A percentile compares a stretch with the other conserved stretches of the same genome.
phyloP scores from a whole-genome alignment of 1,140 invertebrate species.

The Phocides pigmalion region DNA sequence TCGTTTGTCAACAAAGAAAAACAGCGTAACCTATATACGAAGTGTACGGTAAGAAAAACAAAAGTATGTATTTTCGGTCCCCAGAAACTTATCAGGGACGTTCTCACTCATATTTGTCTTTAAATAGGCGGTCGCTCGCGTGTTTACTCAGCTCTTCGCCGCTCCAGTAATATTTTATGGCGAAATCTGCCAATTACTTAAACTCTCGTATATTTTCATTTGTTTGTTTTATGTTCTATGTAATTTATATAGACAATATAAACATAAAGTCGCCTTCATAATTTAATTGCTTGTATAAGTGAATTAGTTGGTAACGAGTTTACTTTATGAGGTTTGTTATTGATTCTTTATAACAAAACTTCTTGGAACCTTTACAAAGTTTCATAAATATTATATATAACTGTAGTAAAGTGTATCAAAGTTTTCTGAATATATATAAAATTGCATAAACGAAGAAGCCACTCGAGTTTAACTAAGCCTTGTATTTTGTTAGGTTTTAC shows the following conservation, averaged over 20 bases:
- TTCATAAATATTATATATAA: too few species aligned
- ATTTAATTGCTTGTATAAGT: background rate
- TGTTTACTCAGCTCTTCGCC: constrained; percentile 2
- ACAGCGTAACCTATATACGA: constrained; percentile 12
- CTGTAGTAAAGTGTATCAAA: too few species aligned
- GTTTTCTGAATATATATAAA: too few species aligned
- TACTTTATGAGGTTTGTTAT: too few species aligned
- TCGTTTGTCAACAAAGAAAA: constrained; percentile 26
- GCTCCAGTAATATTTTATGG: constrained; percentile 25
- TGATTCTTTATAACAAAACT: too few species aligned
- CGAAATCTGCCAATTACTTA: constrained; percentile 21
- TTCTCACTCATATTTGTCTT: constrained; percentile 25
- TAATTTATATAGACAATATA: background rate
- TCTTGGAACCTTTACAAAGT: too few species aligned
- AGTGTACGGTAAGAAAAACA: constrained; percentile 8
- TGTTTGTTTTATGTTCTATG: background rate
- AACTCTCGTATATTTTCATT: background rate
- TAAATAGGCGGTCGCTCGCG: constrained; percentile 6
- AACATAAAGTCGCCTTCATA: background rate
- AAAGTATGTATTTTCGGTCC: constrained; percentile 25
- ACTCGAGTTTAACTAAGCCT: too few species aligned
- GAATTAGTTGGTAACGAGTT: too few species aligned
- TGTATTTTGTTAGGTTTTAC: too few species aligned
- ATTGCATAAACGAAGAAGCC: too few species aligned
- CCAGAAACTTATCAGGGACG: constrained; percentile 22